A percentile compares a stretch with the other conserved stretches of the same genome.
Evolutionary conservation across 2,888 invertebrate genomes (phyloP).

Genomic region (Serrognathus titanus): DNA sequence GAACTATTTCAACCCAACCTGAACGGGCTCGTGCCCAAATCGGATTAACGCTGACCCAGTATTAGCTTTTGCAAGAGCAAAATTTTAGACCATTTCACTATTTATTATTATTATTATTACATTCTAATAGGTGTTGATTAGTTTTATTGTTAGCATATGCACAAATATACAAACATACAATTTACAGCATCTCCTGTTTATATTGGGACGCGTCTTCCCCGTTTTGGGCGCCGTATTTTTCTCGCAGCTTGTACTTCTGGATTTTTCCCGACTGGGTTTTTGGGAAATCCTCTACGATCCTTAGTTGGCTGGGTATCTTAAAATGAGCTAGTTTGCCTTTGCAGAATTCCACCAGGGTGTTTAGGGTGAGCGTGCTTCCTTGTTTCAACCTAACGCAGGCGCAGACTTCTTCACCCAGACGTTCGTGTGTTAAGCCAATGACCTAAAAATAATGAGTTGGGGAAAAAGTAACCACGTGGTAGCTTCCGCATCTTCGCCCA

Average conservation of each 20-base stretch:
- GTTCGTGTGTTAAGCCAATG: constrained; percentile 67
- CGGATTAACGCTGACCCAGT: constrained; percentile 22
- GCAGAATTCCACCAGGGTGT: constrained; percentile 57
- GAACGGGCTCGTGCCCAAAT: constrained; percentile 58
- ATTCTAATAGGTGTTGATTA: neutral
- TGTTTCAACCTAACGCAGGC: constrained; percentile 61
- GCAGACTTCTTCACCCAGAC: constrained; percentile 76
- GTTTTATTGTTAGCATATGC: too few relatives aligned
- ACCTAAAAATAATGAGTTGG: constrained; percentile 50
- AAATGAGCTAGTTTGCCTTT: constrained; percentile 70
- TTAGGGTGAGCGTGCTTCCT: constrained; percentile 49
- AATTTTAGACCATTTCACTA: constrained; percentile 1
- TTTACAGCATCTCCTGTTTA: too few relatives aligned
- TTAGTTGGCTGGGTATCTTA: constrained; percentile 75
- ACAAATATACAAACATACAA: too few relatives aligned
- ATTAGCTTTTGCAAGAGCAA: neutral
- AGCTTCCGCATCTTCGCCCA: too few relatives aligned
- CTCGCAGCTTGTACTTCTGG: constrained; percentile 64
- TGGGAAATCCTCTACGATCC: constrained; percentile 68
- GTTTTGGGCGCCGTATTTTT: constrained; percentile 26
- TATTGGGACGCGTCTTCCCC: too few relatives aligned
- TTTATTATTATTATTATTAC: neutral
- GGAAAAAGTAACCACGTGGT: too few relatives aligned
- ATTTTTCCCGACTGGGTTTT: constrained; percentile 82
- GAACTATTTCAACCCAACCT: constrained; percentile 78